Evolutionary conservation across 1,140 invertebrate genomes (phyloP), one percentile per base, ranked within the genome.

Genomic region (Ctenoplectra terminalis): DNA sequence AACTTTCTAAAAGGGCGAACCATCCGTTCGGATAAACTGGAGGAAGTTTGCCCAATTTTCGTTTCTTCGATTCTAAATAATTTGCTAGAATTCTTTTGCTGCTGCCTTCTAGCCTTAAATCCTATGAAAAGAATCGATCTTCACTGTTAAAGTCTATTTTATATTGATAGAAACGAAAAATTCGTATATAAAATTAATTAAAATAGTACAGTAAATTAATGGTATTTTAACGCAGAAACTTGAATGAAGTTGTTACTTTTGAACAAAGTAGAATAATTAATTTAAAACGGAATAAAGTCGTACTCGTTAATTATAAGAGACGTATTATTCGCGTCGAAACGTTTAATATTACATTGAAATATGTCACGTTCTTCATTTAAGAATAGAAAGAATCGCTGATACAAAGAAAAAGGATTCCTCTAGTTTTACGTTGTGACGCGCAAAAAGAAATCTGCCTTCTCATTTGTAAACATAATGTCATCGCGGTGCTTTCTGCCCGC

Each of bases 21-120:
- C 98, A 99, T 17, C 98, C 98, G 87, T 99, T 98, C 0, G 98
- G 98, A 93, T 96, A 98, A 1, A 97, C 96, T 0, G 98, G 97
- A 0, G 97, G 97, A 13, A 97, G 87, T 67, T 96, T 95, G 8
- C 95, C 96, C 29, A 95, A 90, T 74, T 94, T 94, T 6, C 96
- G 89, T 56, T 88, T 89, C 78, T 89, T 92, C 37, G 84, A 74
- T 86, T 89, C 84, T 11, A 75, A 64, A n/a, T 79, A 17, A 80
- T 80, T 71, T 1, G 58, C 58, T 7, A 83, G 29, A 50, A 83
- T 17, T 13, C 4, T 67, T 23, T 34, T 66, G 23, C 23, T 31
- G 4, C 40, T 31, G 2, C 64, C 81, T 26, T 71, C 63, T 17
- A 69, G 0, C 13, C 73, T 82, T 23, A 79, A 11, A 31, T 69